Evolutionary conservation across 2,888 invertebrate species (phyloP).

Genomic region (Pseudanteris insignis): DNA sequence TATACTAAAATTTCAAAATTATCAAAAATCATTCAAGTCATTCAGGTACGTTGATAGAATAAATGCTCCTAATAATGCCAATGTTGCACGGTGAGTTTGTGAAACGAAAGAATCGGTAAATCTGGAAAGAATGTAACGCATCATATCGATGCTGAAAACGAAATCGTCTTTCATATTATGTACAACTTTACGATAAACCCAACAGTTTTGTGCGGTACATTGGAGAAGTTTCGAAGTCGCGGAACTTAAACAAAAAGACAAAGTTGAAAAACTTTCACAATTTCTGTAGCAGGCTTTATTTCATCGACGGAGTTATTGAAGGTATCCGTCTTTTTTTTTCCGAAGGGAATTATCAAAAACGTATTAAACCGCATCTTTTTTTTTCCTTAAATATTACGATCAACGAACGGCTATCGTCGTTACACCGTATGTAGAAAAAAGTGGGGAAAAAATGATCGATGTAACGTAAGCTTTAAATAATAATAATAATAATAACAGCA

Average conservation of each 20-base stretch:
- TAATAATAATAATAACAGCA: too few species aligned
- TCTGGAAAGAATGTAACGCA: too few species aligned
- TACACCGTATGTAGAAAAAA: too few species aligned
- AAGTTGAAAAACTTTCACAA: constrained; percentile 42
- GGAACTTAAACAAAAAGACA: constrained; percentile 40
- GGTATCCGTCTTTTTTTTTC: constrained; percentile 19
- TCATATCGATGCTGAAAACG: constrained; percentile 10
- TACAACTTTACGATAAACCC: constrained; percentile 43
- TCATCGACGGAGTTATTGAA: constrained; percentile 27
- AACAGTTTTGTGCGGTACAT: constrained; percentile 40
- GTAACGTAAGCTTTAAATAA: too few species aligned
- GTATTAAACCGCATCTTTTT: constrained; percentile 21
- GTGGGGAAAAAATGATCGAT: too few species aligned
- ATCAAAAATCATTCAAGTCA: too few species aligned
- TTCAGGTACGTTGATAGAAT: too few species aligned
- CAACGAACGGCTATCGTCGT: neutral
- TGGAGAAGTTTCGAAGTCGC: constrained; percentile 39
- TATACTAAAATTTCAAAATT: too few species aligned
- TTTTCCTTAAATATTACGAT: constrained; percentile 6
- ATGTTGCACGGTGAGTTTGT: too few species aligned
- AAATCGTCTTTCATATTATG: constrained; percentile 33
- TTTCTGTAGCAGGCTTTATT: constrained; percentile 35
- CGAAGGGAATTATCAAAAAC: constrained; percentile 28
- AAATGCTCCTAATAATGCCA: too few species aligned
- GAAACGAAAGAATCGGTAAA: too few species aligned